These are phyloP conservation scores for Monarcha castaneiventris DNA, from an alignment of 2,113 vertebrate species.

Conservation along the genomic window DNA sequence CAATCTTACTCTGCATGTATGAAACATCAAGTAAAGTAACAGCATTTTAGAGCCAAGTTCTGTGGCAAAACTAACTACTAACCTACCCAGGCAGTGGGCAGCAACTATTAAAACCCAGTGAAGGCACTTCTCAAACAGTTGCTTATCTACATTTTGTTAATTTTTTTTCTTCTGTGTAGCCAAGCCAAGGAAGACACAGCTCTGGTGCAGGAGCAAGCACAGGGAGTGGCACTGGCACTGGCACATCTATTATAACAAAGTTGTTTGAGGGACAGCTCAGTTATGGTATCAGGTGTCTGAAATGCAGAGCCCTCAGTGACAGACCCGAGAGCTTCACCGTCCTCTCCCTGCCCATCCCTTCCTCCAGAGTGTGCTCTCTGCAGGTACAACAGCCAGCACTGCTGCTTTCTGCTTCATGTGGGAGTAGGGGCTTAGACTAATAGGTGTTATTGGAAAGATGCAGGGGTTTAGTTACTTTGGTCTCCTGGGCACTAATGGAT, in stretches of 20 bases:
- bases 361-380: slow-evolving; percentile 71
- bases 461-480: background rate
- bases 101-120: background rate
- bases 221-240: slow-evolving; percentile 1
- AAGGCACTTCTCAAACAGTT: background rate
- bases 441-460: fast-evolving
- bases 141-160: background rate
- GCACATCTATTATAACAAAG: slow-evolving; percentile 76
- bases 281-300: slow-evolving; percentile 72
- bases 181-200: slow-evolving; percentile 5
- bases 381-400: slow-evolving; percentile 67
- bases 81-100: background rate
- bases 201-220: background rate
- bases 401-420: background rate
- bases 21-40: background rate
- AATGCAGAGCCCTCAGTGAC: slow-evolving; percentile 70
- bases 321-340: slow-evolving; percentile 79
- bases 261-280: slow-evolving; percentile 85
- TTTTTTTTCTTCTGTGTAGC: background rate
- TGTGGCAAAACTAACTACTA: background rate
- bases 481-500: background rate
- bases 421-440: background rate
- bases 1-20: background rate
- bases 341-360: slow-evolving; percentile 83
- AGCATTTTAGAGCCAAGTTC: background rate